Conservation (phyloP, 2,113 vertebrate genomes). For the Cephalopterus ornatus region DNA sequence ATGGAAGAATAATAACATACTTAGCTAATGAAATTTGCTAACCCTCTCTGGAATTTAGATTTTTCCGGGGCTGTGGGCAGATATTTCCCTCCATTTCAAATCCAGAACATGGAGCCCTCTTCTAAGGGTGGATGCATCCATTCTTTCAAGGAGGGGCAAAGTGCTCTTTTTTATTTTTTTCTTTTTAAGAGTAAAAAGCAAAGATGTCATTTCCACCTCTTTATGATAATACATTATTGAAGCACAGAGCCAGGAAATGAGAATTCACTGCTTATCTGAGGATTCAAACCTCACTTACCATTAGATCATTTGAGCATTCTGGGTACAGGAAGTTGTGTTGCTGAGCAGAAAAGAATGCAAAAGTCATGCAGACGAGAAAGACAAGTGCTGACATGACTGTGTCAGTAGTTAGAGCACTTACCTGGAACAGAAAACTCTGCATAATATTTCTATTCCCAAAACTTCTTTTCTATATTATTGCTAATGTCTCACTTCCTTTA, state of each 20-base stretch:
- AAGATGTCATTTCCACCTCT: background rate
- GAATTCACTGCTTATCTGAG: background rate
- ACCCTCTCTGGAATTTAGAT: background rate
- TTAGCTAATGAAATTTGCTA: background rate
- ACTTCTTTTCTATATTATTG: background rate
- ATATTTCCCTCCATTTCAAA: background rate
- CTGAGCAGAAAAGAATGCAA: slow-evolving; percentile 43
- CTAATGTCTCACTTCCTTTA: background rate
- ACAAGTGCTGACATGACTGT: slow-evolving; percentile 23
- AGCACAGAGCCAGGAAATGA: background rate
- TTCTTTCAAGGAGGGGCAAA: background rate
- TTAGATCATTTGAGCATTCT: slow-evolving; percentile 19
- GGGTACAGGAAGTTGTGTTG: background rate
- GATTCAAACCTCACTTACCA: background rate
- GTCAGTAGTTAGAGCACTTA: background rate
- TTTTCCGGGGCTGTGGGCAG: background rate
- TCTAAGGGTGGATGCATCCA: background rate
- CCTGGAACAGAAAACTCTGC: background rate
- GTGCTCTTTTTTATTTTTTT: background rate
- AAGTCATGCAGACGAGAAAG: background rate
- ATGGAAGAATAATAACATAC: background rate
- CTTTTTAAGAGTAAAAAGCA: background rate
- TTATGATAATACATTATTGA: background rate
- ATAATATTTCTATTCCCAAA: background rate
- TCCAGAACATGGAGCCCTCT: background rate